Base-by-base conservation (phyloP, 1,140 invertebrate genomes). In the Schmidtea mediterranea region DNA sequence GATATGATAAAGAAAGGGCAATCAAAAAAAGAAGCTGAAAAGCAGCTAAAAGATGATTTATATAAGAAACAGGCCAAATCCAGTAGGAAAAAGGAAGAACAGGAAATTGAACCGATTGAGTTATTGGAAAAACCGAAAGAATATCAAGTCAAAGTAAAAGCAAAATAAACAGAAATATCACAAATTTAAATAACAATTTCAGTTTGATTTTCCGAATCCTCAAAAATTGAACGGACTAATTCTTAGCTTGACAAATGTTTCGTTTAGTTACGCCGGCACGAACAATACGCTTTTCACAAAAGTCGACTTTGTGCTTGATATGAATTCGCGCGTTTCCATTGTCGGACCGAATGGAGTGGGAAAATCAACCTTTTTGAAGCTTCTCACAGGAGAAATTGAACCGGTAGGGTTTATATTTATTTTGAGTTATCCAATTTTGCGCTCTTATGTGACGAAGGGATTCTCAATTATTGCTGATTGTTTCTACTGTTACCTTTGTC, bases 281-380 rank as follows among this genome's bases (percentile, higher is more conserved):
- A 79, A 86, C 55, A 77, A 78, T 57, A 73, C 73, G 0, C 61
- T 94, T 19, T 87, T 94, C 61, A 75, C 76, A 18, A 71, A 78
- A 21, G 71, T 80, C 1, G 80, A 90, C 61, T 92, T 95, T 70
- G 86, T 86, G 56, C 89, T 94, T 53, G 86, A 92, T 64, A 73
- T 92, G 66, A 75, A 61, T 48, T 87, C 82, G 49, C 74, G 84
- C 65, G 67, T 72, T 51, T 69, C 69, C 19, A 69, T 72, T 54
- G 71, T 73, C 50, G 72, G 73, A 5, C 72, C 73, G 3, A 75
- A 75, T 62, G 73, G 73, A 49, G 87, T 94, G 2, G 89, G 89
- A 43, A 95, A 95, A 70, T 87, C 82, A 46, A 97, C 89, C 1
- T 87, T 97, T 65, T 72, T 97, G 8, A 95, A 95, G 65, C 68